Conservation (phyloP, 1,140 invertebrate species). For the Calycopis cecrops region DNA sequence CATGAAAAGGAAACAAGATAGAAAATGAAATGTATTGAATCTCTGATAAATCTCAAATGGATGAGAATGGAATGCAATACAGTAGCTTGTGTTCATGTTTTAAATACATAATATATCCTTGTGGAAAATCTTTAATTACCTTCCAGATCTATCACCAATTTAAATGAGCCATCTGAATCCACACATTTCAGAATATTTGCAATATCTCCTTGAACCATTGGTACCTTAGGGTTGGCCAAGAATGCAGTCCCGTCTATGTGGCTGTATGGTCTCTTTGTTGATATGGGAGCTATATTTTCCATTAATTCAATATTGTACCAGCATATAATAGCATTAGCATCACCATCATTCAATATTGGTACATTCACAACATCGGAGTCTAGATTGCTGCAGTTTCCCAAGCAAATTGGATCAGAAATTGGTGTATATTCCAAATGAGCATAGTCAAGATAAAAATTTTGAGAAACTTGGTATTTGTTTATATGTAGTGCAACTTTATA, state of each 20-base stretch:
- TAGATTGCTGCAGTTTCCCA: conserved; percentile 32
- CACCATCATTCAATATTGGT: conserved; percentile 34
- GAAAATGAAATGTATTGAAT: too few species aligned
- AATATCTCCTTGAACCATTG: conserved; percentile 27
- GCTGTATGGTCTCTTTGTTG: conserved; percentile 41
- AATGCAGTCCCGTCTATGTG: conserved; percentile 50
- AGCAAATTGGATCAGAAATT: conserved; percentile 34
- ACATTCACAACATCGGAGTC: conserved; percentile 35
- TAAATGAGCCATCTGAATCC: conserved; percentile 47
- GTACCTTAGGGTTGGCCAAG: conserved; percentile 34
- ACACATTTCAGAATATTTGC: conserved; percentile 43
- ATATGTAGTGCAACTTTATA: conserved; percentile 47
- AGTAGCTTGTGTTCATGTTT: too few species aligned
- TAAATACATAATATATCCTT: too few species aligned
- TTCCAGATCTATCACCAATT: conserved; percentile 38
- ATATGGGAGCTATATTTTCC: conserved; percentile 37
- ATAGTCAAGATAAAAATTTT: conserved; percentile 53
- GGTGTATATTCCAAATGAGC: conserved; percentile 42
- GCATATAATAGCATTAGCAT: conserved; percentile 47
- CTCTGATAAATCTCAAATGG: too few species aligned
- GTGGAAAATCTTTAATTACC: conserved; percentile 20
- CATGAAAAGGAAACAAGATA: too few species aligned
- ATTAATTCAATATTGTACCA: conserved; percentile 58
- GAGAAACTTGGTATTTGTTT: conserved; percentile 55
- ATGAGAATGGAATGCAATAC: too few species aligned